Base-by-base conservation (phyloP, 2,113 vertebrate genomes). In the Grallaria varia region DNA sequence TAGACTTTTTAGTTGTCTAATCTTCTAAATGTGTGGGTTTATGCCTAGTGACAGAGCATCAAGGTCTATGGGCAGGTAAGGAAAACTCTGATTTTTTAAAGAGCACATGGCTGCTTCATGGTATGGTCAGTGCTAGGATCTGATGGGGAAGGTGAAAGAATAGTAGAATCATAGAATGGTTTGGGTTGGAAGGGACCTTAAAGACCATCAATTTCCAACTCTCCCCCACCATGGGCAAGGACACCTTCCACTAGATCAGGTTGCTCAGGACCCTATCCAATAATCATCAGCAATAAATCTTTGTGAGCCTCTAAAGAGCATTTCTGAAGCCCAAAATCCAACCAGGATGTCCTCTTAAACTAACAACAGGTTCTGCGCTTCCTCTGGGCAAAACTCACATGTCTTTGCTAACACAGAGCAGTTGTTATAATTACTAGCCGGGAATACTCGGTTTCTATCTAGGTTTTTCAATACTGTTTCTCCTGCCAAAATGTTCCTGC, bases 221-320 rank as follows among this genome's bases (percentile, higher is more conserved):
- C 23, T 11, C 6, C 6, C 9, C 10, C 11, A 22, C 10, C 8
- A 39, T 0, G 0, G 62, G 42, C n/a, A 82, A 24, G 30, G 9
- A 47, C 14, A 47, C 6, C 6, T 62, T 68, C 13, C 11, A 10
- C 30, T 76, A 22, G 24, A 8, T 40, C 13, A 40, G 30, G 21
- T 40, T 27, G 62, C 47, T 69, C 40, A 27, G 21, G 25, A 17
- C 11, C 39, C 21, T 69, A 11, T 55, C 53, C 30, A 69, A 4
- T 62, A 84, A 59, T 10, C 28, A 56, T 25, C 30, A 83, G 31
- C 23, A 71, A 45, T 44, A 84, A 49, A 44, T 33, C 23, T 63
- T 50, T 69, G 14, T 68, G n/a, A 59, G 35, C 9, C 55, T 83
- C 30, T 68, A 14, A 74, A 87, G 23, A 59, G 31, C 28, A 44